These are phyloP conservation scores for Alces alces DNA, from an alignment of 2,113 vertebrate genomes.

Conservation along the genomic window DNA sequence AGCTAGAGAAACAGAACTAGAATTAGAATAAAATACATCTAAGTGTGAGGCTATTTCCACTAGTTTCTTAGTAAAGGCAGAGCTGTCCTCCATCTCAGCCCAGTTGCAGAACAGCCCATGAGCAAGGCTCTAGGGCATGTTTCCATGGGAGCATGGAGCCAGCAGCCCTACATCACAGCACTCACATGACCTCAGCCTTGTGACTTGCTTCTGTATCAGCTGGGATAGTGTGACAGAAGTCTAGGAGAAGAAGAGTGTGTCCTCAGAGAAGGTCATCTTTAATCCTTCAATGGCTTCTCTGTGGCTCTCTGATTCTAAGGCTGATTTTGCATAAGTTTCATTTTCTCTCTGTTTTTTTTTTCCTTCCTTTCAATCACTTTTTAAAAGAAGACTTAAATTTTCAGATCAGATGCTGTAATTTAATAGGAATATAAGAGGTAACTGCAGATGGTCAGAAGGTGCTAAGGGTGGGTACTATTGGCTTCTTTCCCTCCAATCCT, in stretches of 20 bases:
- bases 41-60: not conserved
- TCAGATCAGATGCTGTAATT: constrained; percentile 37
- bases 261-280: constrained; percentile 47
- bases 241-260: not conserved
- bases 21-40: not conserved
- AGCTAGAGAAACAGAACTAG: not conserved
- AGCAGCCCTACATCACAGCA: not conserved
- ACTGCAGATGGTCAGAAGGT: constrained; percentile 48
- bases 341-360: not conserved
- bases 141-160: not conserved
- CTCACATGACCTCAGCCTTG: not conserved
- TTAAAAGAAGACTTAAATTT: constrained; percentile 45
- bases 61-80: not conserved
- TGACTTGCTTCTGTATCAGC: not conserved
- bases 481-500: not conserved
- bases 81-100: not conserved
- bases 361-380: constrained; percentile 27
- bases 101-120: no score
- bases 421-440: constrained; percentile 40
- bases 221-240: not conserved
- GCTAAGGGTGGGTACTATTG: constrained; percentile 41
- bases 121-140: not conserved
- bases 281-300: constrained; percentile 44
- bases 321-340: not conserved
- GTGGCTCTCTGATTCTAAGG: not conserved